These are phyloP conservation scores for Notodonta ziczac DNA, from an alignment of 2,888 invertebrate species.

Conservation along the genomic window DNA sequence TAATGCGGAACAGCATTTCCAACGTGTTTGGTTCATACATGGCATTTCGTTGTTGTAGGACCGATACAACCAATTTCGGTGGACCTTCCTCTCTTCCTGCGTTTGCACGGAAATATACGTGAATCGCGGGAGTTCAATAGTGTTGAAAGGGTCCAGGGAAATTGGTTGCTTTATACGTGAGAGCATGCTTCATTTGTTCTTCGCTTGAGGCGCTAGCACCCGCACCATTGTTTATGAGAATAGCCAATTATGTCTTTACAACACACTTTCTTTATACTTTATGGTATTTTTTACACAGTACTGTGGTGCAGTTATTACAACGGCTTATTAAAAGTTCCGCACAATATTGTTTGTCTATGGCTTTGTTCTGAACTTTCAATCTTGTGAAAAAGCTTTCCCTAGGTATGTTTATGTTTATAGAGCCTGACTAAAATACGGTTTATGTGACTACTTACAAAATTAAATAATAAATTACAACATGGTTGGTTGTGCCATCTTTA, in stretches of 20 bases:
- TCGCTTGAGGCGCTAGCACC: slow-evolving; percentile 70
- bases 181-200: slow-evolving; percentile 75
- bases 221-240: slow-evolving; percentile 73
- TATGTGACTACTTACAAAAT: too few relatives aligned
- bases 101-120: slow-evolving; percentile 11
- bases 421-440: too few relatives aligned
- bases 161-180: slow-evolving; percentile 63
- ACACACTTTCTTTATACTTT: slow-evolving; percentile 62
- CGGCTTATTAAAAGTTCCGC: slow-evolving; percentile 25
- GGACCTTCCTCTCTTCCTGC: slow-evolving; percentile 37
- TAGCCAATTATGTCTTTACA: slow-evolving; percentile 75
- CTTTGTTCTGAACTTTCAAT: slow-evolving; percentile 16
- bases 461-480: too few relatives aligned
- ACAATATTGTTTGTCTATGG: neutral
- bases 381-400: neutral
- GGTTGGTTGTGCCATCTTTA: too few relatives aligned
- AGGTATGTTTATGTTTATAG: too few relatives aligned
- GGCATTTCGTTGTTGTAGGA: slow-evolving; percentile 62
- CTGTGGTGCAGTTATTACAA: slow-evolving; percentile 18
- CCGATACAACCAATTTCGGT: slow-evolving; percentile 38
- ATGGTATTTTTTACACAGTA: slow-evolving; percentile 43
- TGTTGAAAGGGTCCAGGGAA: slow-evolving; percentile 41
- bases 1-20: slow-evolving; percentile 63
- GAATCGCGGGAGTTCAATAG: slow-evolving; percentile 18
- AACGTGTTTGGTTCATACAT: slow-evolving; percentile 60